Conservation (phyloP, 1,140 invertebrate species). For the Notospermus geniculatus region DNA sequence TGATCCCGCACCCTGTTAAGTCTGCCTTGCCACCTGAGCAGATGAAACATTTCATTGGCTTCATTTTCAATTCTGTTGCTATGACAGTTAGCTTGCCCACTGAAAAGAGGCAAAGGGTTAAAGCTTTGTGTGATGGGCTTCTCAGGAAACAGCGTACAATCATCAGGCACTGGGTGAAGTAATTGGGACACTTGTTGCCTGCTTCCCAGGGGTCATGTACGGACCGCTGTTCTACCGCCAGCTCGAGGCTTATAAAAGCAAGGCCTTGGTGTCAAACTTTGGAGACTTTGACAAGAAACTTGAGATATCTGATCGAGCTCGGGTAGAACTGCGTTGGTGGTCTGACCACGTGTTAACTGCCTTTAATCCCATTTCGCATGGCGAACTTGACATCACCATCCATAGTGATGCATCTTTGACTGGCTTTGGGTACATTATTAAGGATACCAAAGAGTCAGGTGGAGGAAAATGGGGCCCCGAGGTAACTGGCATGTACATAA, state of each 20-base stretch:
- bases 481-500: too few species aligned
- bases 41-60: not conserved
- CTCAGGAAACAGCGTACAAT: not conserved
- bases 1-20: too few species aligned
- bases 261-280: not conserved
- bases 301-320: not conserved
- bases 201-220: slow-evolving; percentile 3
- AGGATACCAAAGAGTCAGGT: too few species aligned
- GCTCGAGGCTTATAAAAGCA: not conserved
- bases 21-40: too few species aligned
- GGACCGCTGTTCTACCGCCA: not conserved
- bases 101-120: not conserved
- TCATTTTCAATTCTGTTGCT: not conserved
- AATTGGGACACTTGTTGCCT: not conserved
- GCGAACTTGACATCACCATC: not conserved
- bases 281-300: not conserved
- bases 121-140: not conserved
- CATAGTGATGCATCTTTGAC: not conserved
- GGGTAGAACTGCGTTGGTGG: not conserved
- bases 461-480: too few species aligned
- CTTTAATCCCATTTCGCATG: not conserved
- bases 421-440: too few species aligned
- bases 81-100: not conserved
- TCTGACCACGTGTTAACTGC: not conserved
- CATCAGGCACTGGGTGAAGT: not conserved